phyloP scores from a whole-genome alignment of 1,140 invertebrate species.

The Nebria ingens region DNA sequence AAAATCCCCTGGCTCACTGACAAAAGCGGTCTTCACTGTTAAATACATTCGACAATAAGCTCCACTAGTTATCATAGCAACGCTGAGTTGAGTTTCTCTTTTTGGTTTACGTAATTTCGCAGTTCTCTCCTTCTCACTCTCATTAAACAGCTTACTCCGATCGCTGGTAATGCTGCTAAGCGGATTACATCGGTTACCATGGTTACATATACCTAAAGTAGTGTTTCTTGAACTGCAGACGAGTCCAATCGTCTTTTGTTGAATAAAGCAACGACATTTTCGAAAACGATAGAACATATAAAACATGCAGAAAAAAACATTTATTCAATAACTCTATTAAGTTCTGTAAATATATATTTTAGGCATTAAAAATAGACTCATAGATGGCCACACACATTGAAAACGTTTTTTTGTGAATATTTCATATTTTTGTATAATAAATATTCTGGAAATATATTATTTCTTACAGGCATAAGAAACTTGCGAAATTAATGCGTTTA shows the following conservation, averaged over 20 bases:
- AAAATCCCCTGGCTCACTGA: not conserved
- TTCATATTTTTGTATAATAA: no score
- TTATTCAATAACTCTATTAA: no score
- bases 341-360: no score
- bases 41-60: conserved; percentile 10
- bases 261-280: not conserved
- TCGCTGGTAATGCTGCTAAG: conserved; percentile 9
- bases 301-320: no score
- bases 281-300: no score
- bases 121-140: not conserved
- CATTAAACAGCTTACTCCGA: conserved; percentile 11
- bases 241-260: not conserved
- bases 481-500: no score
- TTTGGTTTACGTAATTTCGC: not conserved
- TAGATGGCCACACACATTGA: no score
- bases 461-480: no score
- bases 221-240: conserved; percentile 6
- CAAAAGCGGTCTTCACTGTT: not conserved
- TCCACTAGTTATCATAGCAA: conserved; percentile 10
- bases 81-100: not conserved
- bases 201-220: not conserved
- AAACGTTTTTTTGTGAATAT: no score
- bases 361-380: no score
- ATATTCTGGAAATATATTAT: no score
- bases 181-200: conserved; percentile 10